Evolutionary conservation across 2,888 invertebrate genomes (phyloP).

Genomic region (Macropis europaea): DNA sequence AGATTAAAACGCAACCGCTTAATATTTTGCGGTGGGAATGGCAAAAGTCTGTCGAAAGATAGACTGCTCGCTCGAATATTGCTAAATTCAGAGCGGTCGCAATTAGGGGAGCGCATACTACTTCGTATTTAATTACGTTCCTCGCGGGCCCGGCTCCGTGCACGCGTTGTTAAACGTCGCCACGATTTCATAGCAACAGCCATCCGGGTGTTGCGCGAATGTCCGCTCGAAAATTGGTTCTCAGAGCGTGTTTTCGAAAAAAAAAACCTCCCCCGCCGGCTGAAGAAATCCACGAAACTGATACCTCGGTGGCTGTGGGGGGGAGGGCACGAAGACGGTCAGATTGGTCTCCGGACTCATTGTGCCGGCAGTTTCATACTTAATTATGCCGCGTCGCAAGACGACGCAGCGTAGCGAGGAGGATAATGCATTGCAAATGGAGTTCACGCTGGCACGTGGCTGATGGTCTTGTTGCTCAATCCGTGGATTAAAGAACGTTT

Average conservation of each 20-base stretch:
- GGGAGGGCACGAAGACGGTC: no score
- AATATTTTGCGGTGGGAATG: constrained; percentile 45
- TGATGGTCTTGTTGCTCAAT: constrained; percentile 27
- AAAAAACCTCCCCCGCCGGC: no score
- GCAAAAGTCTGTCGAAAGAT: constrained; percentile 56
- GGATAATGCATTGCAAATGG: constrained; percentile 72
- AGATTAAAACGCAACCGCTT: constrained; percentile 71
- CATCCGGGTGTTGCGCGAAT: constrained; percentile 27
- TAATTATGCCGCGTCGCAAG: constrained; percentile 74
- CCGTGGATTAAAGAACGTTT: constrained; percentile 6
- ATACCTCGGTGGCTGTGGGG: no score
- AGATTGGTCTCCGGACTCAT: no score
- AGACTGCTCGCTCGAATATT: constrained; percentile 45
- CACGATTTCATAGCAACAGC: constrained; percentile 65
- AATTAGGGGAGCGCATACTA: constrained; percentile 57
- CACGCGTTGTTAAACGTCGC: constrained; percentile 38
- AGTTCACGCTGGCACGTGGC: constrained; percentile 40
- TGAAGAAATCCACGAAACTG: no score
- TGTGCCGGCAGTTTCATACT: constrained; percentile 70
- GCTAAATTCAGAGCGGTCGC: constrained; percentile 59
- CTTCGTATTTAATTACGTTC: constrained; percentile 56
- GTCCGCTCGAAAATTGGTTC: background rate
- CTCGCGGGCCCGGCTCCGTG: constrained; percentile 23
- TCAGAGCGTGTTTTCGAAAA: background rate
- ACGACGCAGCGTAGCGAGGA: constrained; percentile 45